Evolutionary conservation across 1,140 invertebrate genomes (phyloP), one percentile per base, ranked within the genome.

Genomic region (Apis laboriosa): DNA sequence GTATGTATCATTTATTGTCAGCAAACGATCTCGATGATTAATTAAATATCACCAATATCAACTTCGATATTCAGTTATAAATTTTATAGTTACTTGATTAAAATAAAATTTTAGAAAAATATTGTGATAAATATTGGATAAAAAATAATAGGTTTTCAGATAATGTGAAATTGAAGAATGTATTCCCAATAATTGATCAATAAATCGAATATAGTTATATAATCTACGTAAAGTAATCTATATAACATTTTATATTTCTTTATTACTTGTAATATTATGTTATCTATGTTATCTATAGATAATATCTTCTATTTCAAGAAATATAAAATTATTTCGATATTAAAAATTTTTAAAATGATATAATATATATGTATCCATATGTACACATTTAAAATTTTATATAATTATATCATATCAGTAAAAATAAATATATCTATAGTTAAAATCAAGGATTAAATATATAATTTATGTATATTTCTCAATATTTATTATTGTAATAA

Each of bases 1-100:
- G 43, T 43, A 43, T 51, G 68, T 9, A 63, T 53, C 58, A 63
- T 73, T 80, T 73, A 67, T 80, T 19, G 58, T 11, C 61, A 43
- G 51, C 51, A 11, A 77, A 77, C 55, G 43, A 51, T 17, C 43
- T 61, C 58, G 56, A 73, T 72, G 24, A 79, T 72, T 21, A 19
- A 11, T 1, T 34, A 11, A 55, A 55, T 49, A 8, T 21, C 7
- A 24, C 1, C 21, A 7, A 17, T 19, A 67, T 43, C 19, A 43
- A 68, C 19, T 64, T 60, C n/a, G 13, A 1, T 34, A 68, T 43
- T 49, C 34, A 43, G 15, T 17, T 17, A 34, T 1, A 43, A 51
- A 17, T 13, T 7, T 56, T 66, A 55, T 55, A 5, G 28, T 55
- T 15, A 4, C 0, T 9, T 15, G 8, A 43, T 43, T 5, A 28